Evolutionary conservation across 2,888 invertebrate genomes (phyloP).

Genomic region (Drosophila kuntzei): DNA sequence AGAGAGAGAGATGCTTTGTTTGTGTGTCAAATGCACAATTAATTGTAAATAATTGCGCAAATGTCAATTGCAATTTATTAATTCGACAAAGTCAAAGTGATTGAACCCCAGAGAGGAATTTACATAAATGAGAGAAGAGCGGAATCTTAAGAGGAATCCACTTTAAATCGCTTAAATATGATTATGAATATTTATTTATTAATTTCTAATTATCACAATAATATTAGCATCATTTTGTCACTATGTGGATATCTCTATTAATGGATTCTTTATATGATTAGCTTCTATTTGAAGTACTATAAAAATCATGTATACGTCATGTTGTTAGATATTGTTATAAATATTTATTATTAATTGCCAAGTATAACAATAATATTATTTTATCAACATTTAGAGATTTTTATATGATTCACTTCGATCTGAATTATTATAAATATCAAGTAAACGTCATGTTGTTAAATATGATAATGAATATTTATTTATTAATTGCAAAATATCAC

Average conservation of each 20-base stretch:
- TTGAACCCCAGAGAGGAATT: constrained; percentile 30
- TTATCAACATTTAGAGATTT: too few relatives aligned
- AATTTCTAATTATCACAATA: neutral
- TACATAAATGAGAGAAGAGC: neutral
- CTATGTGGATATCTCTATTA: too few relatives aligned
- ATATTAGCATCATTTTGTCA: too few relatives aligned
- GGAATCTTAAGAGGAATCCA: neutral
- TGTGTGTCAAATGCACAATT: constrained; percentile 65
- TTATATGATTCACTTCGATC: too few relatives aligned
- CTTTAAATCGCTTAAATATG: neutral
- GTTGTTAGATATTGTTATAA: too few relatives aligned
- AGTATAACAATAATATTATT: too few relatives aligned
- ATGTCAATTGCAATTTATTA: constrained; percentile 77
- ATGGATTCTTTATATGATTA: too few relatives aligned
- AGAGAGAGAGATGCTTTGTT: constrained; percentile 4
- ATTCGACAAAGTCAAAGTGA: constrained; percentile 50
- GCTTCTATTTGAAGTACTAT: neutral
- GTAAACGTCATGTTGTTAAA: too few relatives aligned
- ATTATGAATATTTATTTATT: neutral
- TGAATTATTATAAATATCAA: too few relatives aligned
- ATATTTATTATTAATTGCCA: too few relatives aligned
- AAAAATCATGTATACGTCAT: constrained; percentile 28
- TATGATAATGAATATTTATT: too few relatives aligned
- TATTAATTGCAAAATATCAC: too few relatives aligned
- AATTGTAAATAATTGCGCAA: constrained; percentile 76